A percentile compares a stretch with the other conserved stretches of the same genome.
phyloP scores from a whole-genome alignment of 1,140 invertebrate species.

The Ceratitis capitata region DNA sequence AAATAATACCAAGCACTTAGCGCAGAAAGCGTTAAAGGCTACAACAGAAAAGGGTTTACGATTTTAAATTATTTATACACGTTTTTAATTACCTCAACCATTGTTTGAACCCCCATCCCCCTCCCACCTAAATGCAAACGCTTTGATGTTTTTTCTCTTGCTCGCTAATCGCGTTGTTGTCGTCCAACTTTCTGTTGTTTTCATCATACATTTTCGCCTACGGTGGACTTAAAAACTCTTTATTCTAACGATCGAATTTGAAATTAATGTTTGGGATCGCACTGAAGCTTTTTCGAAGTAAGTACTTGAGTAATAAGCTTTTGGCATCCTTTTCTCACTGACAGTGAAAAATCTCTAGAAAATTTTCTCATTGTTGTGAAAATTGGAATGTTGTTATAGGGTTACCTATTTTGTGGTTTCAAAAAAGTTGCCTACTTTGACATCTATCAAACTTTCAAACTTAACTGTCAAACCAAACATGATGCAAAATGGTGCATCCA shows the following conservation, averaged over 20 bases:
- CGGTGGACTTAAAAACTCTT: neutral
- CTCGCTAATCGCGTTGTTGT: neutral
- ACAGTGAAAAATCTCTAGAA: neutral
- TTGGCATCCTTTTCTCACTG: neutral
- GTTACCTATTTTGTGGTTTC: too few relatives aligned
- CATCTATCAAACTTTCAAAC: too few relatives aligned
- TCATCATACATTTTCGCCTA: neutral
- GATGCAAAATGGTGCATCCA: too few relatives aligned
- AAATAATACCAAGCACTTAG: neutral
- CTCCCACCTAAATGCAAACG: too few relatives aligned
- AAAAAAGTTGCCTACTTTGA: too few relatives aligned
- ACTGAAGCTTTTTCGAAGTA: neutral
- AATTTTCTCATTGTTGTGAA: too few relatives aligned
- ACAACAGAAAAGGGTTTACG: neutral
- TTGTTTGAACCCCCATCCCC: neutral
- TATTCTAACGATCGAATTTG: neutral
- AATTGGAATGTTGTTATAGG: too few relatives aligned
- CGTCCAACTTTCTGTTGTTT: neutral
- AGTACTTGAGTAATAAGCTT: neutral
- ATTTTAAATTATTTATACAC: neutral
- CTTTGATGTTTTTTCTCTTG: neutral
- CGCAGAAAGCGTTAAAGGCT: neutral
- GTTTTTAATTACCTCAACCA: neutral
- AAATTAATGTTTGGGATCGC: neutral
- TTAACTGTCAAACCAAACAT: too few relatives aligned